Evolutionary conservation across 2,888 invertebrate species (phyloP).

Genomic region (Netelia inedita): DNA sequence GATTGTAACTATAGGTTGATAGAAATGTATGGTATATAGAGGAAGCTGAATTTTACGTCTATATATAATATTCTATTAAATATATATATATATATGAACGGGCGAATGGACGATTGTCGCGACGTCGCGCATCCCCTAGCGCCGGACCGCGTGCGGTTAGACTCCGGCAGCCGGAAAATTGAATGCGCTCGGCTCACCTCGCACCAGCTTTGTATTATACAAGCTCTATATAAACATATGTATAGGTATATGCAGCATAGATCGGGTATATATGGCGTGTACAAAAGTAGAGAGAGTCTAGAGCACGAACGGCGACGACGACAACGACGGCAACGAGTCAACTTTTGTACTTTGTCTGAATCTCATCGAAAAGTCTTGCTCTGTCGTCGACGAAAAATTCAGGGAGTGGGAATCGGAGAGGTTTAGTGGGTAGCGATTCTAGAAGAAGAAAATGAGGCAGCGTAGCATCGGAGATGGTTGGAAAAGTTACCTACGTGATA

Average conservation of each 20-base stretch:
- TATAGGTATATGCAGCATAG: not conserved
- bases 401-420: not conserved
- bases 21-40: not conserved
- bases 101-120: too few relatives aligned
- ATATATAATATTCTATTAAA: too few relatives aligned
- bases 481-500: constrained; percentile 41
- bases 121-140: not conserved
- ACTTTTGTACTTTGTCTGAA: constrained; percentile 40
- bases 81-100: not conserved
- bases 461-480: constrained; percentile 6
- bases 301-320: not conserved
- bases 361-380: constrained; percentile 41
- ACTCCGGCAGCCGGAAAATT: constrained; percentile 50
- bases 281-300: not conserved
- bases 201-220: constrained; percentile 9
- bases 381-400: not conserved
- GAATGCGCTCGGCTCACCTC: constrained; percentile 40
- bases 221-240: not conserved
- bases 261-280: not conserved
- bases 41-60: too few relatives aligned
- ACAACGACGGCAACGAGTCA: constrained; percentile 1
- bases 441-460: constrained; percentile 1
- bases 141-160: not conserved
- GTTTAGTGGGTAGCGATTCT: not conserved
- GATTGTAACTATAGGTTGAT: not conserved